phyloP scores from a whole-genome alignment of 2,888 invertebrate species.

The Schizaphis graminum region DNA sequence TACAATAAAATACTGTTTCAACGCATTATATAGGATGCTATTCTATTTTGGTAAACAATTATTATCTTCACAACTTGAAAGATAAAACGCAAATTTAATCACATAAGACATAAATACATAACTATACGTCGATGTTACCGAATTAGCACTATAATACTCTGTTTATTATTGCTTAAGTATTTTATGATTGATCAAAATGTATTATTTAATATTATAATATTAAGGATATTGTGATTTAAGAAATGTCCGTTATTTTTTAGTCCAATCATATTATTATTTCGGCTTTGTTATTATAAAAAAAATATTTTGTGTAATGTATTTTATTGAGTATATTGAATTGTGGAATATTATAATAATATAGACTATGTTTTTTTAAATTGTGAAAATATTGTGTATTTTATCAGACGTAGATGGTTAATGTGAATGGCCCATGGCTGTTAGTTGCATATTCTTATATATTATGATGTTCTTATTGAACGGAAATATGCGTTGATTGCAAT shows the following conservation, averaged over 20 bases:
- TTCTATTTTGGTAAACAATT: background rate
- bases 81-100: background rate
- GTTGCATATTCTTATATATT: background rate
- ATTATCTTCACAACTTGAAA: background rate
- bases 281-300: background rate
- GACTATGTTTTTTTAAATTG: background rate
- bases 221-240: slow-evolving; percentile 6
- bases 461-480: background rate
- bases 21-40: background rate
- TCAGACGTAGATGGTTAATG: background rate
- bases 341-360: background rate
- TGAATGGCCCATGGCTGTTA: background rate
- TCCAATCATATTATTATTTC: background rate
- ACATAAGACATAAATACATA: background rate
- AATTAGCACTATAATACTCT: background rate
- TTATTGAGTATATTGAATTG: background rate
- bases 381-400: background rate
- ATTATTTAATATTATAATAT: background rate
- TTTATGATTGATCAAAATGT: slow-evolving; percentile 20
- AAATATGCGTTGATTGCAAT: background rate
- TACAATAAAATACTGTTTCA: background rate
- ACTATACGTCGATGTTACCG: background rate
- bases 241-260: background rate
- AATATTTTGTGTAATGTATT: background rate
- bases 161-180: background rate